Evolutionary conservation across 2,797 vertebrate species (phyloP).

Genomic region (Onychomys torridus): DNA sequence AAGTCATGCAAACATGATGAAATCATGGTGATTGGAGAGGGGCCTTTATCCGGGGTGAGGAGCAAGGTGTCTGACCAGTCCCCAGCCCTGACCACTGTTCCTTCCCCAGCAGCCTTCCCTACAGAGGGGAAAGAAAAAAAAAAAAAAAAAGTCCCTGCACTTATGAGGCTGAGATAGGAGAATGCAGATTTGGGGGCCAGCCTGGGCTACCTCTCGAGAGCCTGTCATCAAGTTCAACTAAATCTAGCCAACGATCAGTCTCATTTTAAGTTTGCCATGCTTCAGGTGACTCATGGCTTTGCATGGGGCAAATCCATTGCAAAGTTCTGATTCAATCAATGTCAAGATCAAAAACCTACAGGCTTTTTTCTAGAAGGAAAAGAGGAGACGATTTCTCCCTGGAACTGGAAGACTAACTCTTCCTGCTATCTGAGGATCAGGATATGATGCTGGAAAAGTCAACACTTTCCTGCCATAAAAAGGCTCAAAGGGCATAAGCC

Average conservation of each 20-base stretch:
- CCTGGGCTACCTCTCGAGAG: not conserved
- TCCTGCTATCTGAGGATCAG: constrained; percentile 25
- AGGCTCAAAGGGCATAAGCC: constrained; percentile 60
- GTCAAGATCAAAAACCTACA: not conserved
- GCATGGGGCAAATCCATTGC: too few relatives aligned
- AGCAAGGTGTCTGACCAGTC: not conserved
- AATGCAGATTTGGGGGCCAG: not conserved
- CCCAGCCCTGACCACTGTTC: not conserved
- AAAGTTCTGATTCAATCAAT: not conserved
- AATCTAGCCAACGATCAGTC: not conserved
- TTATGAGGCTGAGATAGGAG: not conserved
- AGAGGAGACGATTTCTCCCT: constrained; percentile 13
- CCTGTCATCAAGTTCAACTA: not conserved
- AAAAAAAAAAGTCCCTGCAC: not conserved
- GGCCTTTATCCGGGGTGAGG: not conserved
- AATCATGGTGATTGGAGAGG: not conserved
- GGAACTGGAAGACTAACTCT: not conserved
- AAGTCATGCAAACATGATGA: not conserved
- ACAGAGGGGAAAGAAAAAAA: not conserved
- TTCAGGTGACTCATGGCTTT: not conserved
- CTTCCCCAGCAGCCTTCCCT: not conserved
- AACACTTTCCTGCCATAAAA: constrained; percentile 57
- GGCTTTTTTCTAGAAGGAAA: not conserved
- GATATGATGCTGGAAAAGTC: not conserved
- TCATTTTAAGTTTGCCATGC: not conserved